phyloP scores from a whole-genome alignment of 2,888 invertebrate species.

The Exocentrus adspersus region DNA sequence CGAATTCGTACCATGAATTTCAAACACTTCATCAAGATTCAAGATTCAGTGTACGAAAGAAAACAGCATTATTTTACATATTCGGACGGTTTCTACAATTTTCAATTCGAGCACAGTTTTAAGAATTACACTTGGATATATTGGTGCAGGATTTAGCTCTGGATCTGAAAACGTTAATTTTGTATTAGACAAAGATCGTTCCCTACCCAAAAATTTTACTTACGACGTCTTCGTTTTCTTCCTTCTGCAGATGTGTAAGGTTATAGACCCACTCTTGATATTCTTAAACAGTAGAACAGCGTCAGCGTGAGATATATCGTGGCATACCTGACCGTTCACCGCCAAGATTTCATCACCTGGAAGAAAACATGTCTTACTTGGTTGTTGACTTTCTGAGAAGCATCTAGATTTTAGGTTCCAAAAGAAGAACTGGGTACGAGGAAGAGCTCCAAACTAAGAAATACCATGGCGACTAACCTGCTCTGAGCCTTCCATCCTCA shows the following conservation, averaged over 20 bases:
- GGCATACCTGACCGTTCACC: slow-evolving; percentile 82
- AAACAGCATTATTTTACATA: background rate
- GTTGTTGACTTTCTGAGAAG: too few relatives aligned
- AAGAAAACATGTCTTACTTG: too few relatives aligned
- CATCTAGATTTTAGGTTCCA: too few relatives aligned
- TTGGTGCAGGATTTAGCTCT: slow-evolving; percentile 81
- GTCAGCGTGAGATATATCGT: slow-evolving; percentile 82
- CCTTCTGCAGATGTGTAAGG: slow-evolving; percentile 75
- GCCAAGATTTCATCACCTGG: slow-evolving; percentile 83
- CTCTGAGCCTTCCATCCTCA: slow-evolving; percentile 83
- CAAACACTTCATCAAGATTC: too few relatives aligned
- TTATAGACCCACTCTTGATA: slow-evolving; percentile 80
- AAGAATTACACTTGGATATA: slow-evolving; percentile 65
- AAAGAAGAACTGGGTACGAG: too few relatives aligned
- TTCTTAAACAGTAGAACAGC: slow-evolving; percentile 84
- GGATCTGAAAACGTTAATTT: slow-evolving; percentile 67
- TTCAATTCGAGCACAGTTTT: slow-evolving; percentile 6
- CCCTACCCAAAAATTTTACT: slow-evolving; percentile 31
- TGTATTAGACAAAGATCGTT: background rate
- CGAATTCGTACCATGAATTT: too few relatives aligned
- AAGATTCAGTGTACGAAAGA: background rate
- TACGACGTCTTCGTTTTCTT: slow-evolving; percentile 54
- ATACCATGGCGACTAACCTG: slow-evolving; percentile 68
- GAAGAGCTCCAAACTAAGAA: too few relatives aligned
- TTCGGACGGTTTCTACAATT: slow-evolving; percentile 20